Conservation (phyloP, 1,140 invertebrate species). For the Ostrea edulis region DNA sequence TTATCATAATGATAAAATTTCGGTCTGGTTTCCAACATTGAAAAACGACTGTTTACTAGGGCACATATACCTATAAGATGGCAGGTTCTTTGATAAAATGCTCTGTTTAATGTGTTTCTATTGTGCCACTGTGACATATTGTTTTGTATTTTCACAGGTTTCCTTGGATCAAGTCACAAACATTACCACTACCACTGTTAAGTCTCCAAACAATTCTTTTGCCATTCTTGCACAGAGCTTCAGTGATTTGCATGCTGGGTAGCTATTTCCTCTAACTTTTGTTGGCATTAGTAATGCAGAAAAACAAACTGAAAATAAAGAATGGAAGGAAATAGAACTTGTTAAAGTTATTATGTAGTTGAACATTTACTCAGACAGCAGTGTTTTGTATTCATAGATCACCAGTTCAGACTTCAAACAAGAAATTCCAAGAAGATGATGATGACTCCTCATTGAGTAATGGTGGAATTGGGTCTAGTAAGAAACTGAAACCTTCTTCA, state of each 20-base stretch:
- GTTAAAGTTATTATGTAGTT: background rate
- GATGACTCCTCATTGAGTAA: background rate
- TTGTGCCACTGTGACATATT: no score
- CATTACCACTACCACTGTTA: slow-evolving; percentile 43
- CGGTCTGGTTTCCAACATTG: no score
- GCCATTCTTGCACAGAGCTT: slow-evolving; percentile 66
- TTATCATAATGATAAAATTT: no score
- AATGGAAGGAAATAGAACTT: background rate
- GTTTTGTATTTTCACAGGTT: slow-evolving; percentile 57
- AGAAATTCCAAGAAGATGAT: background rate
- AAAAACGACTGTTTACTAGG: no score
- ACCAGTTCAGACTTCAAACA: background rate
- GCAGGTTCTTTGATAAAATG: no score
- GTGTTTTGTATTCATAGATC: background rate
- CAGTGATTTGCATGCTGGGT: slow-evolving; percentile 58
- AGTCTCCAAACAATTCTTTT: slow-evolving; percentile 58
- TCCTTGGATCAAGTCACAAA: slow-evolving; percentile 64
- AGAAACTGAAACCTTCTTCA: slow-evolving; percentile 3
- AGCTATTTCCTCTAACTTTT: background rate
- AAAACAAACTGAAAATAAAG: background rate
- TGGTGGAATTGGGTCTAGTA: background rate
- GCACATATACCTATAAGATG: no score
- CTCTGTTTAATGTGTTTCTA: no score
- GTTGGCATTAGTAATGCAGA: background rate
- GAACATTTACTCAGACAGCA: background rate